A percentile compares a stretch with the other conserved stretches of the same genome.
Conservation (phyloP, 2,888 invertebrate genomes). For the Netelia virgata region DNA sequence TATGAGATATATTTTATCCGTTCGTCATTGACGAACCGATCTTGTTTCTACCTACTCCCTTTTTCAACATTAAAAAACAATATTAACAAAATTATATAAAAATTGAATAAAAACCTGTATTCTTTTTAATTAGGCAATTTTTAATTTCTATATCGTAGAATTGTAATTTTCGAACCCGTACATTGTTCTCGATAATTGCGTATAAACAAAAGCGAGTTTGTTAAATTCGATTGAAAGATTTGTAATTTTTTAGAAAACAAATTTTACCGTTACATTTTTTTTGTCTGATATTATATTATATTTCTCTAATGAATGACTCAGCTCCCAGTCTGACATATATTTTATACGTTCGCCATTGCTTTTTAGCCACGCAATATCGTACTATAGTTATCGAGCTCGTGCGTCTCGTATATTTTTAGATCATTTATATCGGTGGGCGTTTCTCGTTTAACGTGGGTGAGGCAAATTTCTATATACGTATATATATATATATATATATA, state of each 20-base stretch:
- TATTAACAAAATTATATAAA: no score
- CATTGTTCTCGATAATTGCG: no score
- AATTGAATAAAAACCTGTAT: no score
- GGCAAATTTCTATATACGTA: not conserved
- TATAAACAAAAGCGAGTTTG: not conserved
- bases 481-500: not conserved
- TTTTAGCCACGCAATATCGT: constrained; percentile 7
- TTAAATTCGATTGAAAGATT: not conserved
- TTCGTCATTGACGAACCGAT: no score
- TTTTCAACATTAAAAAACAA: no score
- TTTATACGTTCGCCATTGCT: not conserved
- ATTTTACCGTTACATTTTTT: not conserved
- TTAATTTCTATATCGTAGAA: no score
- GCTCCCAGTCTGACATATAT: not conserved
- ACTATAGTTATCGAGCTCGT: constrained; percentile 11
- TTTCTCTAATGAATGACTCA: constrained; percentile 21
- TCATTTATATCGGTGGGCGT: constrained; percentile 52
- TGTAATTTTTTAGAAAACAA: not conserved
- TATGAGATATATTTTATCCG: no score
- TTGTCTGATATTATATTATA: not conserved
- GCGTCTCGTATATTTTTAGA: constrained; percentile 47
- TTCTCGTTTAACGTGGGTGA: constrained; percentile 49
- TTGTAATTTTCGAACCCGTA: no score
- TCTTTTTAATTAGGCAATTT: no score
- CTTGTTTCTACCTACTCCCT: no score